Conservation (phyloP, 2,113 vertebrate species). For the Lepisosteus oculatus region DNA sequence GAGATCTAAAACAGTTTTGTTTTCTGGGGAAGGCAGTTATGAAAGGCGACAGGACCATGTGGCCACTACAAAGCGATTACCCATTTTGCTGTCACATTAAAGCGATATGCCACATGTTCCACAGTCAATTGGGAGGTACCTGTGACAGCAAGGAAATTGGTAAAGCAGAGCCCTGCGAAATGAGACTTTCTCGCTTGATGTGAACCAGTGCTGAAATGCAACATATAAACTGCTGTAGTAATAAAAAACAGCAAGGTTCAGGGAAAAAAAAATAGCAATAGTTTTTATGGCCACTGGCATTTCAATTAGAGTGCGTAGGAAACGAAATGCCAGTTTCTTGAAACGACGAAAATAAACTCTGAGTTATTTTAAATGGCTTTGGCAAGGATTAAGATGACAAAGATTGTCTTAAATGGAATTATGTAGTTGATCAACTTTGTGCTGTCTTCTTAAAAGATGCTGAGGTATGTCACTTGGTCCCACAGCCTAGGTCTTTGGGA, state of each 20-base stretch:
- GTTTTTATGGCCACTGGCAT: conserved; percentile 12
- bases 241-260: conserved; percentile 22
- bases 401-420: neutral
- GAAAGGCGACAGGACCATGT: conserved; percentile 51
- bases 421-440: neutral
- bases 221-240: conserved; percentile 38
- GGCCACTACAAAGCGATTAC: conserved; percentile 56
- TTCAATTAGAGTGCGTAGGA: conserved; percentile 14
- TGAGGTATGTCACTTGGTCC: neutral
- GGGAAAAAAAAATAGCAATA: conserved; percentile 8
- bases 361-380: conserved; percentile 12
- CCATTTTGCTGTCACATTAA: conserved; percentile 57
- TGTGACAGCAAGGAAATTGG: conserved; percentile 60
- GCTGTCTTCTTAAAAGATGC: neutral
- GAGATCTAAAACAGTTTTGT: conserved; percentile 47
- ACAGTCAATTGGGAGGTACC: conserved; percentile 53
- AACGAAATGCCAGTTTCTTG: neutral
- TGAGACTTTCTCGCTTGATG: conserved; percentile 56
- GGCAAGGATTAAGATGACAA: conserved; percentile 2
- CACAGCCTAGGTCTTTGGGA: neutral
- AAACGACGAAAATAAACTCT: conserved; percentile 1
- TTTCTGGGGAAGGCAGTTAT: conserved; percentile 61
- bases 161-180: conserved; percentile 45
- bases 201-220: conserved; percentile 41
- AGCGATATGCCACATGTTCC: conserved; percentile 56